A percentile compares a stretch with the other conserved stretches of the same genome.
phyloP scores from a whole-genome alignment of 2,113 vertebrate species.

The Chauna torquata region DNA sequence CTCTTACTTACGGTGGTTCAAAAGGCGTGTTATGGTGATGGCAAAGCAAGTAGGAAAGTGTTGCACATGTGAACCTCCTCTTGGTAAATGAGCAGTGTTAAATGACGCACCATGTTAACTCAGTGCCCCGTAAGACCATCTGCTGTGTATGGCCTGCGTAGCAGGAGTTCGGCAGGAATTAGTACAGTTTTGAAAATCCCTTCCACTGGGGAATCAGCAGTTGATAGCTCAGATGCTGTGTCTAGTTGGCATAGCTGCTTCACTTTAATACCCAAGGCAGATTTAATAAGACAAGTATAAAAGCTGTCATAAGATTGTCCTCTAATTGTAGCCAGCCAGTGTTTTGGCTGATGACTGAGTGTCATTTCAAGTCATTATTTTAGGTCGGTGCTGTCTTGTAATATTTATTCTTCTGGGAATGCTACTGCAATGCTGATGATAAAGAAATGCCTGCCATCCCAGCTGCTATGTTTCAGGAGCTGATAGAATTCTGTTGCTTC shows the following conservation, averaged over 20 bases:
- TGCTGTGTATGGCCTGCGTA: fast-evolving
- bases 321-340: background rate
- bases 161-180: background rate
- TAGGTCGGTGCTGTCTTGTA: background rate
- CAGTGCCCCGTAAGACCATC: fast-evolving
- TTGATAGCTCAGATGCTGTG: background rate
- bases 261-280: background rate
- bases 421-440: background rate
- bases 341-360: background rate
- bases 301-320: background rate
- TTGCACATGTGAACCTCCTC: fast-evolving
- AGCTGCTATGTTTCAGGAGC: background rate
- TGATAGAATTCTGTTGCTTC: background rate
- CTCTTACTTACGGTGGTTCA: background rate
- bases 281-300: background rate
- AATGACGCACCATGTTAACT: fast-evolving
- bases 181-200: background rate
- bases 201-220: background rate
- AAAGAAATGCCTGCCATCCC: background rate
- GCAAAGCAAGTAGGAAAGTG: background rate
- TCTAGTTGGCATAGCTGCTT: background rate
- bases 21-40: fast-evolving
- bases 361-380: background rate
- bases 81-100: background rate
- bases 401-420: background rate